A percentile compares a stretch with the other conserved stretches of the same genome.
phyloP scores from a whole-genome alignment of 64 coral and sea anemone genomes.

The Stichodactyla mertensii region DNA sequence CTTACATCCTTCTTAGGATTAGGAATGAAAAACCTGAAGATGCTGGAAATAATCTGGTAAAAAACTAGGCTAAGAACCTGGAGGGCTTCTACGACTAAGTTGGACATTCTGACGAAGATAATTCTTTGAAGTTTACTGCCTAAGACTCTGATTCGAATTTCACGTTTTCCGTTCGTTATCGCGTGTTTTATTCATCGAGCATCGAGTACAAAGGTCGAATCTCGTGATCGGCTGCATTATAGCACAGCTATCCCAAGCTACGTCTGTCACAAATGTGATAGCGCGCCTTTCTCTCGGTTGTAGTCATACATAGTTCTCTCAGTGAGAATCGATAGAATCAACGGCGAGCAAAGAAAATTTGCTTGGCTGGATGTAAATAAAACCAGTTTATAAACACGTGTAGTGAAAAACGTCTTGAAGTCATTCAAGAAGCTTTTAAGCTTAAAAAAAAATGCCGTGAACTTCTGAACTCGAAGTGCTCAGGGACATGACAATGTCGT shows the following conservation, averaged over 20 bases:
- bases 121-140: neutral
- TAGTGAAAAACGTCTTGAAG: too few species aligned
- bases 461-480: too few species aligned
- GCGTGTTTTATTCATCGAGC: neutral
- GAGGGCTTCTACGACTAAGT: constrained; percentile 47
- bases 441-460: too few species aligned
- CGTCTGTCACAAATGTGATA: too few species aligned
- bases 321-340: too few species aligned
- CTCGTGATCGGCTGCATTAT: neutral
- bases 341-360: too few species aligned
- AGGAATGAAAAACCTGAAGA: constrained; percentile 65
- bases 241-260: neutral
- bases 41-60: constrained; percentile 33
- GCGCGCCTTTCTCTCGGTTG: too few species aligned
- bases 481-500: too few species aligned
- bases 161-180: neutral
- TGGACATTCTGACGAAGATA: constrained; percentile 24
- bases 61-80: constrained; percentile 25
- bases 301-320: too few species aligned
- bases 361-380: too few species aligned
- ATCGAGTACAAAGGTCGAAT: neutral
- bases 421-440: too few species aligned
- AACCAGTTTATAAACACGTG: too few species aligned
- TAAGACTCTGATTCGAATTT: neutral
- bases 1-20: constrained; percentile 48